These are phyloP conservation scores for Tachina fera DNA, from an alignment of 2,888 invertebrate genomes.

Conservation along the genomic window DNA sequence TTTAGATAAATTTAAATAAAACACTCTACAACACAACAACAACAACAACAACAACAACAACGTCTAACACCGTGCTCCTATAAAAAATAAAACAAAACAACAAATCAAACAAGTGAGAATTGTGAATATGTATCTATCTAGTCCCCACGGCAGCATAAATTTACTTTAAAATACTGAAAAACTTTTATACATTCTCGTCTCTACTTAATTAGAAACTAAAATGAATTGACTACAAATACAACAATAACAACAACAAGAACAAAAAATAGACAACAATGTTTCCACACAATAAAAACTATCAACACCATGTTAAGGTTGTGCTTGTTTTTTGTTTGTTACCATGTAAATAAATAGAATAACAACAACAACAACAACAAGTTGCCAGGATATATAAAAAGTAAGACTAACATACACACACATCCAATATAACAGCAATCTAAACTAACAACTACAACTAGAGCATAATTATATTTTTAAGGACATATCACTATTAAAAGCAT, in stretches of 20 bases:
- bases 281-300: constrained; percentile 34
- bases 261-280: constrained; percentile 35
- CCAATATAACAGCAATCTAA: constrained; percentile 43
- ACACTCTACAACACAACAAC: constrained; percentile 1
- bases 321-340: constrained; percentile 30
- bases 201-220: constrained; percentile 34
- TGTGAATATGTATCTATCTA: neutral
- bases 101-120: constrained; percentile 18
- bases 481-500: constrained; percentile 63
- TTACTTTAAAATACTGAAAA: neutral
- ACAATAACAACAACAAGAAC: constrained; percentile 9
- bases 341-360: constrained; percentile 42
- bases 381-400: constrained; percentile 14
- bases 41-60: no score
- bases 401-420: constrained; percentile 18
- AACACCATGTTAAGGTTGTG: constrained; percentile 28
- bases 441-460: constrained; percentile 46
- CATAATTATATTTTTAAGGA: constrained; percentile 65
- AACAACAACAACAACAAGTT: constrained; percentile 42
- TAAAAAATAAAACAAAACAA: neutral
- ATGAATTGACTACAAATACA: constrained; percentile 22
- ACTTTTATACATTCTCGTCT: constrained; percentile 4
- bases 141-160: constrained; percentile 35
- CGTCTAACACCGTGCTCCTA: neutral
- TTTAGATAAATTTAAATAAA: constrained; percentile 5